Evolutionary conservation across 2,888 invertebrate genomes (phyloP).

Genomic region (Dioctria linearis): DNA sequence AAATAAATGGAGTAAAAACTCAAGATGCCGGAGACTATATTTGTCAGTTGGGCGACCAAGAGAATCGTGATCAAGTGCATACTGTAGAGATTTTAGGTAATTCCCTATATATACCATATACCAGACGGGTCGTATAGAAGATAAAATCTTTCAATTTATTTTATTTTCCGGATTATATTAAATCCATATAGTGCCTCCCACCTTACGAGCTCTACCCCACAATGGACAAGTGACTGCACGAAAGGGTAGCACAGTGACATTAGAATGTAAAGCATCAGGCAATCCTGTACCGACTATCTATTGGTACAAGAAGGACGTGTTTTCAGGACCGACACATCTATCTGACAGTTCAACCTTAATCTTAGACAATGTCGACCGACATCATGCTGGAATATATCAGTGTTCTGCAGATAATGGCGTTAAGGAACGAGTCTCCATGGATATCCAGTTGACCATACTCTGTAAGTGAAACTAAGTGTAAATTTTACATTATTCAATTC

Average conservation of each 20-base stretch:
- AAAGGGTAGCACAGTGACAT: slow-evolving; percentile 78
- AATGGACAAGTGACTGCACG: slow-evolving; percentile 79
- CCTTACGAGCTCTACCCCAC: slow-evolving; percentile 77
- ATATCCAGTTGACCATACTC: slow-evolving; percentile 73
- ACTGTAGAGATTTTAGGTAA: slow-evolving; percentile 79
- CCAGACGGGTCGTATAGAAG: background rate
- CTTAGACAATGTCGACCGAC: slow-evolving; percentile 73
- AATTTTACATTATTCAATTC: slow-evolving; percentile 55
- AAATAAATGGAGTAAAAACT: slow-evolving; percentile 80
- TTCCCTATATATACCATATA: background rate
- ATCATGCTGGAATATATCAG: slow-evolving; percentile 73
- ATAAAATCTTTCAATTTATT: slow-evolving; percentile 21
- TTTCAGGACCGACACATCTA: slow-evolving; percentile 70
- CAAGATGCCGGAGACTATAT: slow-evolving; percentile 83
- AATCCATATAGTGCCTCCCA: slow-evolving; percentile 75
- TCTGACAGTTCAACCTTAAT: slow-evolving; percentile 72
- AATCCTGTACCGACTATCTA: slow-evolving; percentile 82
- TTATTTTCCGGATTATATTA: slow-evolving; percentile 45
- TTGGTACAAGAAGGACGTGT: slow-evolving; percentile 77
- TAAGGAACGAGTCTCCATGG: slow-evolving; percentile 72
- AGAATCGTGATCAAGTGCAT: slow-evolving; percentile 80
- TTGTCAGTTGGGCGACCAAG: slow-evolving; percentile 81
- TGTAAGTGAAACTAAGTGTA: slow-evolving; percentile 69
- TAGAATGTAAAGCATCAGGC: slow-evolving; percentile 81
- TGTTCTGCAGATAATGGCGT: slow-evolving; percentile 74